Conservation (phyloP, 2,113 vertebrate genomes). For the Chroicocephalus ridibundus region DNA sequence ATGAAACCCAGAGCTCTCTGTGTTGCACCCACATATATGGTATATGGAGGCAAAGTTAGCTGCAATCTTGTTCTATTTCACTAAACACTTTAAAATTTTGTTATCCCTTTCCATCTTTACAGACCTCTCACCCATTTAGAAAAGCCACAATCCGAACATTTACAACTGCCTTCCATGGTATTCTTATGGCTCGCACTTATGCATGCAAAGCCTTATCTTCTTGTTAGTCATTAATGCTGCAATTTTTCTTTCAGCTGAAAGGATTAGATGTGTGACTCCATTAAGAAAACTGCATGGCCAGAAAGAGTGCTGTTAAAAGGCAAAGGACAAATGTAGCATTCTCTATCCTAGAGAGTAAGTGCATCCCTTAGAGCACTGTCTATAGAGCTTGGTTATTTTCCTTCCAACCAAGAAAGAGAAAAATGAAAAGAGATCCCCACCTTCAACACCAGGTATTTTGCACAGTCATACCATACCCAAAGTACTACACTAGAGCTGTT, state of each 20-base stretch:
- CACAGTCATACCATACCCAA: background rate
- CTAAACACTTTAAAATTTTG: background rate
- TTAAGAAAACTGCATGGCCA: background rate
- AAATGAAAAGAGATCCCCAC: background rate
- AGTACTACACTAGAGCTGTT: background rate
- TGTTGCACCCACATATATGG: background rate
- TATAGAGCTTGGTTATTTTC: background rate
- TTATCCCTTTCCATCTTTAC: background rate
- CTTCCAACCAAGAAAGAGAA: background rate
- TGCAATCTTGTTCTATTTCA: background rate
- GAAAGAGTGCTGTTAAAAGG: background rate
- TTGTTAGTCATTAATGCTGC: background rate
- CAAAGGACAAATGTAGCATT: background rate
- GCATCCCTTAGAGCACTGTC: background rate
- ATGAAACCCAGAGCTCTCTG: background rate
- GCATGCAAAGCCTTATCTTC: background rate
- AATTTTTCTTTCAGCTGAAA: slow-evolving; percentile 2
- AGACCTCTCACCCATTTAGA: background rate
- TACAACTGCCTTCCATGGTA: background rate
- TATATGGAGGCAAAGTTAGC: background rate
- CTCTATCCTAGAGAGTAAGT: background rate
- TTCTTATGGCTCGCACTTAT: background rate
- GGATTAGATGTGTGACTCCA: background rate
- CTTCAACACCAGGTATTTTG: background rate
- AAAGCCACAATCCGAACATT: background rate